phyloP scores from a whole-genome alignment of 1,140 invertebrate genomes.

The Ceratoteleas bidentatus region DNA sequence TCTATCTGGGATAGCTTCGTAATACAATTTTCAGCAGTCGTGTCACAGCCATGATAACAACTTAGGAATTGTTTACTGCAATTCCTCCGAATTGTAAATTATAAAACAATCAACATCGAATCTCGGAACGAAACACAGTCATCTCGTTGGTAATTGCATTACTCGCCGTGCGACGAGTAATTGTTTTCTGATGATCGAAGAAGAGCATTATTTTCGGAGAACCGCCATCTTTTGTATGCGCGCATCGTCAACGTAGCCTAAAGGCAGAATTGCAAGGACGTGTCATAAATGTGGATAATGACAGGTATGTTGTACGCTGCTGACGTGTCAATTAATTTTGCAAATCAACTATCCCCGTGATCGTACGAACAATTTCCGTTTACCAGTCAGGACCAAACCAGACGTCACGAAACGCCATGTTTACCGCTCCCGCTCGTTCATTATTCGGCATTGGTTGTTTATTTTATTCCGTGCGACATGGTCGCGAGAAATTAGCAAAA shows the following conservation, averaged over 20 bases:
- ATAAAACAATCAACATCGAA: too few species aligned
- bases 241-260: constrained; percentile 40
- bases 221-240: constrained; percentile 53
- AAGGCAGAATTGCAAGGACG: constrained; percentile 64
- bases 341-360: constrained; percentile 40
- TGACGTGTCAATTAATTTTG: constrained; percentile 71
- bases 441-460: constrained; percentile 17
- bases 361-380: constrained; percentile 49
- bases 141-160: too few species aligned
- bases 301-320: constrained; percentile 66
- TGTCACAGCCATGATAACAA: too few species aligned
- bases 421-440: constrained; percentile 12
- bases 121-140: too few species aligned
- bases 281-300: constrained; percentile 68
- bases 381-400: constrained; percentile 20
- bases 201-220: constrained; percentile 61
- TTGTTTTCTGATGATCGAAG: constrained; percentile 53
- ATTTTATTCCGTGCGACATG: constrained; percentile 48
- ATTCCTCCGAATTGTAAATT: too few species aligned
- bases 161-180: constrained; percentile 25
- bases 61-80: too few species aligned
- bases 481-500: constrained; percentile 66
- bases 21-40: too few species aligned
- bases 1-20: too few species aligned
- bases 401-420: constrained; percentile 49